Conservation (phyloP, 2,888 invertebrate species). For the Aricia artaxerxes region DNA sequence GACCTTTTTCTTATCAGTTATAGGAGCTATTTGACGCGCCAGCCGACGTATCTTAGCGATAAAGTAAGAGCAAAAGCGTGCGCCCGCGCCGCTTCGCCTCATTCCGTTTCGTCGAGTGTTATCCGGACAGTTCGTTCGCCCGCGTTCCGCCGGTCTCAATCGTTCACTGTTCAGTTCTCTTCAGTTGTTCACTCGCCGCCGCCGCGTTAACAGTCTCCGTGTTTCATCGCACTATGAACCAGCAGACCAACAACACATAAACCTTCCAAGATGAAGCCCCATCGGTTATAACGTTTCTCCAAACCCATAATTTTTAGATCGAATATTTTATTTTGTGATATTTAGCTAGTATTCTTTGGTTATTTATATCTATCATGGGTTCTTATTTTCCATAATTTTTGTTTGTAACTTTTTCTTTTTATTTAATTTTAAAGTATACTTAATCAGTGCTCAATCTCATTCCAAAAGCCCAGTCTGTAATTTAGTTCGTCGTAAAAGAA, state of each 20-base stretch:
- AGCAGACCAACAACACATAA: constrained; percentile 78
- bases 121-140: constrained; percentile 69
- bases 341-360: constrained; percentile 73
- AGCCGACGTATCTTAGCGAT: constrained; percentile 58
- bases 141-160: constrained; percentile 50
- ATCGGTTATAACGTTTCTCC: constrained; percentile 77
- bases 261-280: constrained; percentile 79
- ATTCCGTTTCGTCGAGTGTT: constrained; percentile 63
- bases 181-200: constrained; percentile 71
- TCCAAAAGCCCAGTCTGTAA: constrained; percentile 69
- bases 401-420: constrained; percentile 49
- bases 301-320: constrained; percentile 74
- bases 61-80: constrained; percentile 77
- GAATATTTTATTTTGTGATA: constrained; percentile 78
- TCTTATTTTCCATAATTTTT: constrained; percentile 69
- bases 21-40: constrained; percentile 61
- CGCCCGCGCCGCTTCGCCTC: constrained; percentile 75
- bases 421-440: constrained; percentile 40
- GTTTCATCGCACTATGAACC: constrained; percentile 71
- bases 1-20: constrained; percentile 70
- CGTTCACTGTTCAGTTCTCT: constrained; percentile 12
- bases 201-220: constrained; percentile 67
- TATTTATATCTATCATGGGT: constrained; percentile 72
- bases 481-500: constrained; percentile 54
- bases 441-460: constrained; percentile 78